Percentiles rank a stretch among this genome's conserved stretches.
Evolutionary conservation across 2,113 vertebrate species (phyloP).

Genomic region (Regulus satrapa): DNA sequence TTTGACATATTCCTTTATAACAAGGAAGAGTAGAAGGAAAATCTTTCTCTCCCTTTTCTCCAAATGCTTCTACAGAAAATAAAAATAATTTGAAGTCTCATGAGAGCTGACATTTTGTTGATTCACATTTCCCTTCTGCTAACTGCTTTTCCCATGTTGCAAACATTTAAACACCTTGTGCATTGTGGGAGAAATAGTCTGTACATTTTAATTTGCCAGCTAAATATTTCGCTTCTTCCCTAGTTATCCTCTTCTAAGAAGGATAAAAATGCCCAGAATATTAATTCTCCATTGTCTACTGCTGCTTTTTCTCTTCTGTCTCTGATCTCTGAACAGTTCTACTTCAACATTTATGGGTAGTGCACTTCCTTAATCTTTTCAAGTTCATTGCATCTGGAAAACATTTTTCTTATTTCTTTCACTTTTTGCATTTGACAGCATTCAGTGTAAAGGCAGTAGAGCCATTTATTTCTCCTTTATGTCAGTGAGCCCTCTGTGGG

Average conservation of each 20-base stretch:
- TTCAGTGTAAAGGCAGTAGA: background rate
- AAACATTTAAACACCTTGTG: background rate
- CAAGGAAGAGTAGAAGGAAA: background rate
- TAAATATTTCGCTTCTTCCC: background rate
- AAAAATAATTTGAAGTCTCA: background rate
- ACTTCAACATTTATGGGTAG: background rate
- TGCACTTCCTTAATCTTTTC: background rate
- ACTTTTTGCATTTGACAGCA: background rate
- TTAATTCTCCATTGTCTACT: background rate
- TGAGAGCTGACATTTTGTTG: background rate
- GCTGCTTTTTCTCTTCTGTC: background rate
- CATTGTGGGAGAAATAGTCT: background rate
- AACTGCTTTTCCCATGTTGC: background rate
- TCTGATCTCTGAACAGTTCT: background rate
- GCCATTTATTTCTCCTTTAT: background rate
- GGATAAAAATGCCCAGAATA: background rate
- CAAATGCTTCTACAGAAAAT: background rate
- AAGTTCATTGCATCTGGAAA: background rate
- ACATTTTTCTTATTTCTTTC: background rate
- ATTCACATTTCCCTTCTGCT: background rate
- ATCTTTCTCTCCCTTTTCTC: background rate
- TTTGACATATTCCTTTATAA: background rate
- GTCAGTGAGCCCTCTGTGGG: background rate
- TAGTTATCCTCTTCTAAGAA: background rate
- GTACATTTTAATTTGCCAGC: background rate